A percentile compares a stretch with the other conserved stretches of the same genome.
phyloP scores from a whole-genome alignment of 2,888 invertebrate species.

The Acheta domesticus region DNA sequence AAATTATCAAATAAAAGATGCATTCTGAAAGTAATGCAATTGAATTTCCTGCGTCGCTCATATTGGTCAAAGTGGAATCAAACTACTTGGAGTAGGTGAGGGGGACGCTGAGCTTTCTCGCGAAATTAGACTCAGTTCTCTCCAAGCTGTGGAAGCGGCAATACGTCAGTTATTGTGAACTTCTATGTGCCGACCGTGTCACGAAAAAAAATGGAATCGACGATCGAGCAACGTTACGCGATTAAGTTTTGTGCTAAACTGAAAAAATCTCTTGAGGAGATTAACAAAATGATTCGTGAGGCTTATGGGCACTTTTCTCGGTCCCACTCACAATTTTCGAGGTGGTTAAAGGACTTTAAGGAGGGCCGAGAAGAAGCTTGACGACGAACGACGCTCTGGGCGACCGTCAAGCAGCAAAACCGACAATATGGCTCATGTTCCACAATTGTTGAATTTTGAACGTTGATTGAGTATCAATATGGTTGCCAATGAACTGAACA shows the following conservation, averaged over 20 bases:
- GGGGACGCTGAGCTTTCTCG: background rate
- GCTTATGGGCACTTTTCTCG: background rate
- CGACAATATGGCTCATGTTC: background rate
- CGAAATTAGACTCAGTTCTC: background rate
- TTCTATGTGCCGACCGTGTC: background rate
- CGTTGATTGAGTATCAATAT: background rate
- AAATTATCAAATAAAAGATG: background rate
- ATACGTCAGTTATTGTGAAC: background rate
- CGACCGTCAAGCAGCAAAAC: slow-evolving; percentile 12
- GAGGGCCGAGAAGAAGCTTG: background rate
- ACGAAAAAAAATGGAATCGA: background rate
- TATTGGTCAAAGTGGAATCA: background rate
- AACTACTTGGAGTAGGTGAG: background rate
- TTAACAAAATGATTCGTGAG: too few relatives aligned
- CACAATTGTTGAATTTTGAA: background rate
- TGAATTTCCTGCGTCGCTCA: background rate
- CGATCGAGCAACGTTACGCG: background rate
- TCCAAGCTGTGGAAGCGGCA: background rate
- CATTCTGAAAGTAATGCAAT: slow-evolving; percentile 5
- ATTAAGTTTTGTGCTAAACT: slow-evolving; percentile 19
- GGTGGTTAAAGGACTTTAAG: background rate
- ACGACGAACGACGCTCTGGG: background rate
- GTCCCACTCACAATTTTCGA: background rate
- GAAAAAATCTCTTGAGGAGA: background rate
- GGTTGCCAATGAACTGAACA: too few relatives aligned